Evolutionary conservation across 2,797 vertebrate species (phyloP), one percentile per base, ranked within the genome.

Genomic region (Furcifer pardalis): DNA sequence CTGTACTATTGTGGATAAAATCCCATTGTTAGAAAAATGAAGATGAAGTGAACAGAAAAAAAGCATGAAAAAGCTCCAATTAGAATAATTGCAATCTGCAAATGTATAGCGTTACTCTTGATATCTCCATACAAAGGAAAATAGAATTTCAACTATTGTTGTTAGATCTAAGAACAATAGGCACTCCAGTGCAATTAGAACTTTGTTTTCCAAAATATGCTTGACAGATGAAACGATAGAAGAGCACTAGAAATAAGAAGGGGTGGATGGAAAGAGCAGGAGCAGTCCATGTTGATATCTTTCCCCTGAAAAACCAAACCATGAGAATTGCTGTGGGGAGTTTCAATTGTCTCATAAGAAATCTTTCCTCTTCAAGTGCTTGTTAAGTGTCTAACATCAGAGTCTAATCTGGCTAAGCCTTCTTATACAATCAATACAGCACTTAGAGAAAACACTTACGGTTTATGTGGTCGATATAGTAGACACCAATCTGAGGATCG

Each of bases 381-480:
- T 65, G 84, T 86, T 68, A 84, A 46, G 72, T 88, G 73, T 69
- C 71, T 74, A 65, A 78, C 46, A 84, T 49, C 44, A 35, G 86
- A 80, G 37, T 77, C 79, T 87, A 82, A 84, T 62, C 27, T 79
- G 37, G 83, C 81, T 30, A 2, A 79, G 17, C 13, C 0, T 8
- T 75, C 72, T 87, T 77, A 73, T 56, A 79, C 35, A 85, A 87
- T 7, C 66, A 73, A 56, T 46, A 66, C 0, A 66, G 77, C 59
- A 74, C 83, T 91, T 0, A 15, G 71, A 77, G 84, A 77, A 82
- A 87, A 69, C 52, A 97, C 97, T 97, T 94, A 97, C 97, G 96
- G 92, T 97, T 97, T 90, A 97, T 73, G 89, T 97, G 97, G 91
- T 97, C 96, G 25, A 97, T 97, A 80, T 96, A 97, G 94, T 96